phyloP scores from a whole-genome alignment of 2,888 invertebrate species.

The Hemithea aestivaria region DNA sequence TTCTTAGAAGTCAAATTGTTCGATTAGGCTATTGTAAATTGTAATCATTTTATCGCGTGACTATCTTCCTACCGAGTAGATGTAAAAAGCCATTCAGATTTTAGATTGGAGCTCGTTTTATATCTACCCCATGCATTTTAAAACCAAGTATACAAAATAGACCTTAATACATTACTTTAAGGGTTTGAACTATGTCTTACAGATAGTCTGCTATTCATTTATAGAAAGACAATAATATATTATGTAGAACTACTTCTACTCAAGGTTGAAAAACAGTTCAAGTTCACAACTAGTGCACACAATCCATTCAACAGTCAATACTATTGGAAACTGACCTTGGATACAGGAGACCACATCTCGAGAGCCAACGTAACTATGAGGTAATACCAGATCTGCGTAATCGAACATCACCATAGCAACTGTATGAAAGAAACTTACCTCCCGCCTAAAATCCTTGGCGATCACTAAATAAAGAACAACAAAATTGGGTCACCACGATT shows the following conservation, averaged over 20 bases:
- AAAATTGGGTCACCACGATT: conserved; percentile 62
- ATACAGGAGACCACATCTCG: conserved; percentile 40
- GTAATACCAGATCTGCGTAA: conserved; percentile 37
- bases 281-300: conserved; percentile 7
- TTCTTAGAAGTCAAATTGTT: too few relatives aligned
- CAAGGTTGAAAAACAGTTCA: conserved; percentile 17
- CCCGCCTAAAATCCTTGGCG: conserved; percentile 44
- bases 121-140: too few relatives aligned
- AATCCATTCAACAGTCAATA: conserved; percentile 1
- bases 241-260: background rate
- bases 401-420: conserved; percentile 57
- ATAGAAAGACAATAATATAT: background rate
- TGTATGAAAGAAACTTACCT: conserved; percentile 41
- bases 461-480: conserved; percentile 46
- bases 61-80: too few relatives aligned
- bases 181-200: too few relatives aligned
- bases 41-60: too few relatives aligned
- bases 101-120: too few relatives aligned
- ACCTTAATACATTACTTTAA: too few relatives aligned
- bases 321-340: conserved; percentile 40
- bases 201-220: too few relatives aligned
- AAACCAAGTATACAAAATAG: too few relatives aligned
- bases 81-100: too few relatives aligned
- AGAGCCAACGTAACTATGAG: conserved; percentile 12
- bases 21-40: too few relatives aligned